phyloP scores from a whole-genome alignment of 2,888 invertebrate genomes.

The Azorinus chamasolen region DNA sequence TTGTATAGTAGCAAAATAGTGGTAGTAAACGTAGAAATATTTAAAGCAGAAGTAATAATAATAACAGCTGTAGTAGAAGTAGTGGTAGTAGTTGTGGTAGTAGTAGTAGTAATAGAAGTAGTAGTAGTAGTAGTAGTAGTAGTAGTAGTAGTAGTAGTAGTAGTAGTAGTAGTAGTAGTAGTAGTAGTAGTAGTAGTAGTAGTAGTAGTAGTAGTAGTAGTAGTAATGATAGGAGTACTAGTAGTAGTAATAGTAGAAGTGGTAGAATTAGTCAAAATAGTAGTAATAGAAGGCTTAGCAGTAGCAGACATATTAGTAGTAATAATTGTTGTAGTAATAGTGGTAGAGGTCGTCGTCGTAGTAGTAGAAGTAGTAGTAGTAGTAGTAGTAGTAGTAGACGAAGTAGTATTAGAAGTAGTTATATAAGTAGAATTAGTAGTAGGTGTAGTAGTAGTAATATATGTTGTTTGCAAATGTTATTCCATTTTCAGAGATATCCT shows the following conservation, averaged over 20 bases:
- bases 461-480: no score
- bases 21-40: slow-evolving; percentile 1
- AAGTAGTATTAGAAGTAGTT: no score
- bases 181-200: slow-evolving; percentile 8
- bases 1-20: slow-evolving; percentile 4
- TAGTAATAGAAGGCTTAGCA: slow-evolving; percentile 12
- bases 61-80: slow-evolving; percentile 9
- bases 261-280: slow-evolving; percentile 6
- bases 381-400: slow-evolving; percentile 47
- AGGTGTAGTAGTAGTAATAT: slow-evolving; percentile 15
- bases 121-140: slow-evolving; percentile 22
- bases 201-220: slow-evolving; percentile 17
- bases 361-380: no score
- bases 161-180: no score
- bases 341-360: no score
- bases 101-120: slow-evolving; percentile 22
- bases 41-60: neutral
- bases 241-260: slow-evolving; percentile 24
- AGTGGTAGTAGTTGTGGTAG: slow-evolving; percentile 14
- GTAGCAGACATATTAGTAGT: no score
- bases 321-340: no score
- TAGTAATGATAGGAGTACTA: slow-evolving; percentile 16
- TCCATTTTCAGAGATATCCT: no score
- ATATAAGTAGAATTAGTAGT: no score
- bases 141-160: slow-evolving; percentile 8